Conservation (phyloP, 2,888 invertebrate genomes). For the Litoditis marina region DNA sequence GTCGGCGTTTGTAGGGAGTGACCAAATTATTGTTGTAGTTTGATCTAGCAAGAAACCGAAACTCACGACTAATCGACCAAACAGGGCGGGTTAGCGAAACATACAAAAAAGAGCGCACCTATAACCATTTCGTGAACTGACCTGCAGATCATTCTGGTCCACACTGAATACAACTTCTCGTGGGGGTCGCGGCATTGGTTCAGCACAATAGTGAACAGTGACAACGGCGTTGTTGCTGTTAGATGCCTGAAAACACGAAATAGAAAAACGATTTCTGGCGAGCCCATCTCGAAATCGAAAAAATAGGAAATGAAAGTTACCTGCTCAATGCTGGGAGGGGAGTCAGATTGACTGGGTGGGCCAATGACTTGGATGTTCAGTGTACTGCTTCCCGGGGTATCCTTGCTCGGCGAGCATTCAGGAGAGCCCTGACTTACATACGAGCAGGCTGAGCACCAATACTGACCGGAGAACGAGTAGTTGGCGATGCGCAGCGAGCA, state of each 20-base stretch:
- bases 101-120: no score
- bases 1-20: no score
- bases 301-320: conserved; percentile 12
- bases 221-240: conserved; percentile 52
- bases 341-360: conserved; percentile 55
- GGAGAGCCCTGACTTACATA: conserved; percentile 60
- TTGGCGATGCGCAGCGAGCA: conserved; percentile 56
- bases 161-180: conserved; percentile 58
- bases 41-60: no score
- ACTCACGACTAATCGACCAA: no score
- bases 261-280: not conserved
- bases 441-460: conserved; percentile 61
- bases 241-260: conserved; percentile 15
- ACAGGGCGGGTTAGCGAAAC: no score
- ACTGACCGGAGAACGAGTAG: conserved; percentile 59
- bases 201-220: conserved; percentile 58
- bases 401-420: conserved; percentile 57
- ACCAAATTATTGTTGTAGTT: no score
- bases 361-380: conserved; percentile 58
- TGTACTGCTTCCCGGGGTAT: conserved; percentile 50
- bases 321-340: conserved; percentile 56
- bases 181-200: conserved; percentile 58
- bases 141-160: conserved; percentile 57
- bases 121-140: conserved; percentile 18
- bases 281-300: not conserved